Base-by-base conservation (phyloP, 2,113 vertebrate genomes). In the Macaca nemestrina region DNA sequence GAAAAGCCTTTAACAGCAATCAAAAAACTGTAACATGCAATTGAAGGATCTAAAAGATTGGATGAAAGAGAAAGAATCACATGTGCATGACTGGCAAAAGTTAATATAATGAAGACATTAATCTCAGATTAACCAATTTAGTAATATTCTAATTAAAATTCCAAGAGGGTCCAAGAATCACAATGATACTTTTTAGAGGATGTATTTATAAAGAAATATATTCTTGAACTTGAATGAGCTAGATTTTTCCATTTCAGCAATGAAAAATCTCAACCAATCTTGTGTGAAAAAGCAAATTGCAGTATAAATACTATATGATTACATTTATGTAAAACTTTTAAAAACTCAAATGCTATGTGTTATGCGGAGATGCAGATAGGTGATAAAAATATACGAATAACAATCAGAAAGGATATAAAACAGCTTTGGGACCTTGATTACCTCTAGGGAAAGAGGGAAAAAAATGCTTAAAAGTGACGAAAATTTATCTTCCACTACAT, bases 221-320 rank as follows among this genome's bases (percentile, higher is more conserved):
- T 79, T 73, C 23, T 48, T 95, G 16, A n/a, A 88, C 16, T 92
- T 79, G 90, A 84, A 88, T 94, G 32, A 85, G 45, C 23, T 96
- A 76, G 40, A 22, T 81, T 79, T 79, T 1, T 8, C 45, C 45
- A 64, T 52, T 59, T 72, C 17, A 70, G 57, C 52, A 76, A 12
- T 79, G 32, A 73, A 50, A 89, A 25, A 72, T 86, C 67, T 94
- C 59, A 95, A 38, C 43, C 10, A 64, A 50, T 64, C 45, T 61
- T 92, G 4, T 20, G 22, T 93, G 59, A 30, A 87, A 92, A 83
- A 87, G 3, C 48, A 87, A 87, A 27, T 76, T 82, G 9, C 16
- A 78, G 11, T 52, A 64, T 94, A 89, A 93, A 78, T 27, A 55
- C 12, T 67, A 3, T 73, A 76, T 78, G 57, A 64, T 59, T 64